Conservation (phyloP, 2,113 vertebrate species). For the Poecile atricapillus region DNA sequence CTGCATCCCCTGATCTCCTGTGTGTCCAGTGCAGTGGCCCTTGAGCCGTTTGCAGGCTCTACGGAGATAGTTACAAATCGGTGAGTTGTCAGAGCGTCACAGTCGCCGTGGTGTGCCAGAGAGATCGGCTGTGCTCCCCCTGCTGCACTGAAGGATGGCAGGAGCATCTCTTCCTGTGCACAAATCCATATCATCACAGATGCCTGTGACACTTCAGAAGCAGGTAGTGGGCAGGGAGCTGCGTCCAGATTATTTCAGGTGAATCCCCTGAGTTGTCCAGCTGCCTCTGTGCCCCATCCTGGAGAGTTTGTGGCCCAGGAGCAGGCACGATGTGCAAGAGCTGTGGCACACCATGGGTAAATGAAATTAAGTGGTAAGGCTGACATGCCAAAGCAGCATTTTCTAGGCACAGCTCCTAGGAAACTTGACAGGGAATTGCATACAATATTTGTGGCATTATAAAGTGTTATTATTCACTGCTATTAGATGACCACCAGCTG, state of each 20-base stretch:
- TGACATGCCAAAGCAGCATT: background rate
- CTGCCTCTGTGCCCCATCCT: background rate
- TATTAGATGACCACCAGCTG: conserved; percentile 11
- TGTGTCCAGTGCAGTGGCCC: background rate
- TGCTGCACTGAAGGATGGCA: background rate
- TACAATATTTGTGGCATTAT: background rate
- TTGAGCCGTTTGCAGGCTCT: rapidly evolving
- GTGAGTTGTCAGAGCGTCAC: background rate
- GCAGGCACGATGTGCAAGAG: rapidly evolving
- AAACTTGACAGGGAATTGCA: background rate
- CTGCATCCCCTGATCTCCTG: background rate
- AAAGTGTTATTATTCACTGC: background rate
- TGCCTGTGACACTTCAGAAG: background rate
- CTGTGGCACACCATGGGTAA: background rate
- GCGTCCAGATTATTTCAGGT: background rate
- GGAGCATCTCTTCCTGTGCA: background rate
- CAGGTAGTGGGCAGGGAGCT: background rate
- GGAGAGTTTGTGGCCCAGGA: background rate
- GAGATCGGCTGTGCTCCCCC: background rate
- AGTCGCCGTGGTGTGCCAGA: background rate
- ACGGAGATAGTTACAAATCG: rapidly evolving
- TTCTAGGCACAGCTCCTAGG: background rate
- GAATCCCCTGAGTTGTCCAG: background rate
- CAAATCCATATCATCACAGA: rapidly evolving
- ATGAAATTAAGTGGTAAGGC: background rate